Evolutionary conservation across 2,888 invertebrate species (phyloP), one percentile per base, ranked within the genome.

Genomic region (Eristalinus sepulchralis): DNA sequence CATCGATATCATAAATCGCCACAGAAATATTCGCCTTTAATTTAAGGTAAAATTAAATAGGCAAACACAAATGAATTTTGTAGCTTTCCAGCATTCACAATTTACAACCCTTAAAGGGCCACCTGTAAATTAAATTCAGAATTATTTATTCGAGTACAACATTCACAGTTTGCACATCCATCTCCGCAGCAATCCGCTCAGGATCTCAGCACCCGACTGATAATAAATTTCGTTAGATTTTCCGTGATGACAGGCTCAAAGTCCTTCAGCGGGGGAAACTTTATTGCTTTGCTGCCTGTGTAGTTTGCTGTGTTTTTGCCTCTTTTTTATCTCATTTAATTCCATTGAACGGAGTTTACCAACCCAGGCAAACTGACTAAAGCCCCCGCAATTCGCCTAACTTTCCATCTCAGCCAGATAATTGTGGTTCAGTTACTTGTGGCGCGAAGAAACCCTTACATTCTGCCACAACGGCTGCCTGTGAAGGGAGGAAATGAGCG

Each of bases 351-450:
- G 13, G 13, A 17, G 39, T 17, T n/a, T 17, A 39, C 39, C 17
- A n/a, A 39, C 39, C n/a, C 13, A 1, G 8, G 47, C 13, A 17
- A 17, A 6, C 47, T 47, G 47, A 47, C 47, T 47, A 47, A 47
- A 17, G 34, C 17, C 33, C 8, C 20, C 31, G 60, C 27, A 39
- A 63, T 53, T 20, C 57, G 34, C 59, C 24, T n/a, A 70, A 70
- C 70, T 70, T 57, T 36, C 63, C 55, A 72, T 79, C 71, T 79
- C 71, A 72, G 64, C 66, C 53, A 79, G 47, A 72, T 79, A 79
- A 79, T 72, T 79, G 71, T 66, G 79, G 59, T 70, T 63, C 55
- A 57, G 70, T 70, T 39, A 76, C 60, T 76, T 76, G 33, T 22
- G 39, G 33, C 34, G 62, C 53, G 77, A 70, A 20, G 36, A 62